phyloP scores from a whole-genome alignment of 1,140 invertebrate species.

The Drosophila biarmipes region DNA sequence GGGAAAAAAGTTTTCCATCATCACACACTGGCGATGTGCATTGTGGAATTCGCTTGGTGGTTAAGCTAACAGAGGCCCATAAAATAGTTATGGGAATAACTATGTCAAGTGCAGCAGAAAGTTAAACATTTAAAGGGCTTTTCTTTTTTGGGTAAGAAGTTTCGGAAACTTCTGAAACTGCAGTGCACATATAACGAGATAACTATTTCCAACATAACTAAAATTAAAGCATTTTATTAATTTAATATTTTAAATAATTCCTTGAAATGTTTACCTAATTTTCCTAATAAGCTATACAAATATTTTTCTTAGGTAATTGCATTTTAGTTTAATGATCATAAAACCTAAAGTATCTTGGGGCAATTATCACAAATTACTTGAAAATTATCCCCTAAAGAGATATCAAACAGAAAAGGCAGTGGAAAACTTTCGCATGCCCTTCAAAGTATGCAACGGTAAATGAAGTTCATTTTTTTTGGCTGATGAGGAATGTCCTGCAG shows the following conservation, averaged over 20 bases:
- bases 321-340: neutral
- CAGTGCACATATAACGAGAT: too few species aligned
- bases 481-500: neutral
- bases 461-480: constrained; percentile 62
- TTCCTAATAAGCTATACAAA: neutral
- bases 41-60: constrained; percentile 49
- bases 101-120: constrained; percentile 64
- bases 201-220: too few species aligned
- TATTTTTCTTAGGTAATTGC: neutral
- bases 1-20: constrained; percentile 65
- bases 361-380: neutral
- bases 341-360: neutral
- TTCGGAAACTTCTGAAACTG: neutral
- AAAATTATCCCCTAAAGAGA: neutral
- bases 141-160: neutral
- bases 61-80: constrained; percentile 40
- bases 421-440: constrained; percentile 22
- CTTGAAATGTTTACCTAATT: too few species aligned
- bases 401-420: neutral
- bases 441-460: constrained; percentile 56
- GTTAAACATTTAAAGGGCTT: constrained; percentile 54
- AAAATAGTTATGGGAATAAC: constrained; percentile 39
- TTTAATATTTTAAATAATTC: too few species aligned
- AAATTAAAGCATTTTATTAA: too few species aligned
- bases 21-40: constrained; percentile 44